Evolutionary conservation across 2,113 vertebrate genomes (phyloP), one percentile per base, ranked within the genome.

Genomic region (Ageneiosus marmoratus): DNA sequence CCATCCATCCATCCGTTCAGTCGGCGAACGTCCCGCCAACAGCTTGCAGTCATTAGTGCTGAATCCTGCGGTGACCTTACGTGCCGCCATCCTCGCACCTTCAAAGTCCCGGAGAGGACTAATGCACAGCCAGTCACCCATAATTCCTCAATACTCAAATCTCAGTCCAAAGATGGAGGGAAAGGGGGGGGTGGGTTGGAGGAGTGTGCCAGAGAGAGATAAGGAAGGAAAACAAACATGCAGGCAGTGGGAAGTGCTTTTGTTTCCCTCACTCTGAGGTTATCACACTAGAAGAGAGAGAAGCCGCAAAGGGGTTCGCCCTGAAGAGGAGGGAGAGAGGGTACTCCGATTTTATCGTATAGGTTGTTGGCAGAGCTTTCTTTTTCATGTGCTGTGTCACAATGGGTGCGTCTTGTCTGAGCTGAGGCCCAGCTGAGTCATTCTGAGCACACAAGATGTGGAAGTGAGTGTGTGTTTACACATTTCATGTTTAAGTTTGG

Each of bases 11-110:
- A 69, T 50, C 50, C 48, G 63, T 41, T 48, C 77, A 34, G 62
- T 24, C 46, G 58, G 44, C 67, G 32, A 62, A 22, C 10, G 90
- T 67, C 90, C 83, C 84, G 90, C 91, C 90, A 92, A 91, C 93
- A 94, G 92, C 93, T 94, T 94, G 92, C 86, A 93, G 90, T 91
- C 89, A 94, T 94, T 94, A 94, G 91, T 87, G 88, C 90, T 91
- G 89, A 90, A 91, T 93, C 91, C 91, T 90, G 92, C 87, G 83
- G 89, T 92, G 92, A 91, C 91, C 92, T 92, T 92, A 93, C 89
- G 89, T 91, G 90, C 90, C 90, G 90, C 88, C 92, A 88, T 91
- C 89, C 89, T 93, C 90, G 88, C 91, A 92, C 92, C 91, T 93
- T 94, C 91, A 93, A 92, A 93, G 89, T 89, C 91, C 87, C 87